Evolutionary conservation across 2,888 invertebrate species (phyloP), one percentile per base, ranked within the genome.

Genomic region (Calameuta idolon): DNA sequence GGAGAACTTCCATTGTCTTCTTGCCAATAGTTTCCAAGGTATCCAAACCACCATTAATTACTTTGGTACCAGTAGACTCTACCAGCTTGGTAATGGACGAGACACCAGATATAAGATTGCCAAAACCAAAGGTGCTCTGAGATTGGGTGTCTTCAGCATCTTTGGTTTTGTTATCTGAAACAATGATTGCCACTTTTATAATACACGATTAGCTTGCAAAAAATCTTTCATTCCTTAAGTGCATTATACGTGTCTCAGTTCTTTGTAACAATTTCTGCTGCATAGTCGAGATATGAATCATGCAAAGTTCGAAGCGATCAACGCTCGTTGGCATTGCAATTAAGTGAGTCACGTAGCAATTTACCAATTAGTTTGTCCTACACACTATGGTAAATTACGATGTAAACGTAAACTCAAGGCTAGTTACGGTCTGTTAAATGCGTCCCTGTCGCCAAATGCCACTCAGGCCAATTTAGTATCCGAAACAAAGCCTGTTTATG

Each of bases 1-100:
- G 97, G 1, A 98, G 92, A 0, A 97, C 97, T 89, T 97, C 96
- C 95, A 98, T 97, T 0, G 98, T 98, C 90, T 98, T 98, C 90
- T 98, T 98, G 11, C 98, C 98, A 83, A 98, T 96, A 0, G 96
- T 96, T 92, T 98, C 98, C 74, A 98, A 92, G 0, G 98, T 98
- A 88, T 97, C 98, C 34, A 97, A 92, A 33, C 97, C 96, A 0
- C 96, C 96, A 30, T 94, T 93, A 83, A 97, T 93, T 0, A 97
- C 96, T 92, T 95, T 95, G 75, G 93, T 94, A 2, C 96, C 94
- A 74, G 96, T 96, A 12, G 92, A 93, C 90, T 95, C 96, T 71
- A 95, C 95, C 86, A 95, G 93, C 90, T 95, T 95, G 3, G 95
- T 94, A 77, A 93, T 92, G 23, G 93, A 92, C 4, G 93, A 92